Evolutionary conservation across 2,113 vertebrate species (phyloP).

Genomic region (Hassar affinis): DNA sequence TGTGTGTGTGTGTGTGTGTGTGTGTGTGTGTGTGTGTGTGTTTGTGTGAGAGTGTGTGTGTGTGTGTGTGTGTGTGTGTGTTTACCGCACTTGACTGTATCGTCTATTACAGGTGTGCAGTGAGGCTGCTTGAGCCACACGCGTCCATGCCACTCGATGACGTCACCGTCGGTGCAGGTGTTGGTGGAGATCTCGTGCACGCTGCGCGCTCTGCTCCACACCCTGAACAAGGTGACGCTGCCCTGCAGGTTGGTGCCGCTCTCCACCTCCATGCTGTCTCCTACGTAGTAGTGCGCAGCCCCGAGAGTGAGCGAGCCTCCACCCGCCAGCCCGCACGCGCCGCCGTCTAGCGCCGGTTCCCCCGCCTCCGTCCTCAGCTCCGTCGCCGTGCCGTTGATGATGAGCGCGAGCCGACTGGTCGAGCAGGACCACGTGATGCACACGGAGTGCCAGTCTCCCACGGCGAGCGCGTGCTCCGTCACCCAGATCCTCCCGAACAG

Average conservation of each 20-base stretch:
- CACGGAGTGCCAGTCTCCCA: constrained; percentile 69
- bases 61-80: constrained; percentile 17
- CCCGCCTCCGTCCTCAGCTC: background rate
- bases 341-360: background rate
- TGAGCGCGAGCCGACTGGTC: constrained; percentile 63
- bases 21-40: background rate
- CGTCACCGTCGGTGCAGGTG: constrained; percentile 72
- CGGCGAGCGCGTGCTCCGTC: constrained; percentile 40
- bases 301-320: constrained; percentile 78
- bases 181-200: constrained; percentile 60
- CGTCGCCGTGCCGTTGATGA: constrained; percentile 61
- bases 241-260: constrained; percentile 54
- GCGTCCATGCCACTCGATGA: constrained; percentile 75
- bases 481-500: constrained; percentile 71
- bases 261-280: constrained; percentile 14
- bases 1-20: background rate
- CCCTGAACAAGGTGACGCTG: constrained; percentile 77
- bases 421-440: constrained; percentile 76
- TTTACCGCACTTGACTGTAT: constrained; percentile 78
- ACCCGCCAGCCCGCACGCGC: constrained; percentile 55
- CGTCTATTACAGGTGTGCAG: constrained; percentile 50
- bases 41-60: background rate
- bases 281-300: constrained; percentile 57
- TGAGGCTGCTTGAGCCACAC: constrained; percentile 67
- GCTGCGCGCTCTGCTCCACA: constrained; percentile 73